phyloP scores from a whole-genome alignment of 2,113 vertebrate genomes.

The Eolophus roseicapilla region DNA sequence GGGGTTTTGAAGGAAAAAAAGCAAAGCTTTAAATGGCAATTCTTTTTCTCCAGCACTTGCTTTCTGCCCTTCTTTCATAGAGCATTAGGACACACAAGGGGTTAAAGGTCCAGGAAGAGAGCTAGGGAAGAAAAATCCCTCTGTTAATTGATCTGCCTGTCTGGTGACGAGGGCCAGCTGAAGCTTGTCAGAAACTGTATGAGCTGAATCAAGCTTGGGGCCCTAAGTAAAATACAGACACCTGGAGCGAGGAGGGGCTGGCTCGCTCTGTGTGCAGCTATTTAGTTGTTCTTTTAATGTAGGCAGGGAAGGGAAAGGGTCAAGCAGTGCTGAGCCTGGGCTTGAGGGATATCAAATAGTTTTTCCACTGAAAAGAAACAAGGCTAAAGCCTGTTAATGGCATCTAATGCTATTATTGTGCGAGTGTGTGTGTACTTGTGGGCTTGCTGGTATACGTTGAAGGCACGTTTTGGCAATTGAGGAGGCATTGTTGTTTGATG shows the following conservation, averaged over 20 bases:
- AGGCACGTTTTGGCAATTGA: not conserved
- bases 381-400: conserved; percentile 45
- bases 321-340: conserved; percentile 16
- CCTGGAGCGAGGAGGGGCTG: conserved; percentile 60
- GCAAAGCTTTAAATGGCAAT: not conserved
- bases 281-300: conserved; percentile 43
- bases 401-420: conserved; percentile 26
- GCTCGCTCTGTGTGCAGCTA: not conserved
- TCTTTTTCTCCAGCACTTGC: not conserved
- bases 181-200: conserved; percentile 68
- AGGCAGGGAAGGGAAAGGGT: conserved; percentile 51
- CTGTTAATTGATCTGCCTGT: conserved; percentile 73
- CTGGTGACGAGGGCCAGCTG: conserved; percentile 69
- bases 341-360: conserved; percentile 43
- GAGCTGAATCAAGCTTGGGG: conserved; percentile 62
- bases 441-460: not conserved
- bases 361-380: conserved; percentile 41
- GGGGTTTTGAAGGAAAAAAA: not conserved
- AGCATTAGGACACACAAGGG: conserved; percentile 47
- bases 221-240: conserved; percentile 67
- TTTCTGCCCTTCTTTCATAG: not conserved
- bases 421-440: not conserved
- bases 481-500: not conserved
- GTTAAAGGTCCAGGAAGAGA: conserved; percentile 71
- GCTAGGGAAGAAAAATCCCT: conserved; percentile 68